Evolutionary conservation across 2,888 invertebrate genomes (phyloP).

Genomic region (Conistra vaccinii): DNA sequence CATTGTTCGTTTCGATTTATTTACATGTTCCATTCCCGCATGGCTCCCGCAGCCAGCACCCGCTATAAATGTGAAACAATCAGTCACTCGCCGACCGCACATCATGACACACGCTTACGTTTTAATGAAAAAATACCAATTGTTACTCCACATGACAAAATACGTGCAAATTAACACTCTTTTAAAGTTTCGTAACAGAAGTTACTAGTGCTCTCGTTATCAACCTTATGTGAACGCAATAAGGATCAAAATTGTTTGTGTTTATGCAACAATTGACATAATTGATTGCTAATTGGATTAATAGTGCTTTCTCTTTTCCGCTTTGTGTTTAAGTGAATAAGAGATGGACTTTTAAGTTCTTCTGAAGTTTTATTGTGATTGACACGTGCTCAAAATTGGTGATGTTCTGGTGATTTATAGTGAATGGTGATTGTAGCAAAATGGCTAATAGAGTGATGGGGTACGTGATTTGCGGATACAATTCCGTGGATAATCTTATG

Average conservation of each 20-base stretch:
- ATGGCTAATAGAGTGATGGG: conserved; percentile 90
- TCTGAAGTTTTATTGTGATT: conserved; percentile 20
- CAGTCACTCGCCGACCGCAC: conserved; percentile 66
- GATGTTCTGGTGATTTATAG: conserved; percentile 66
- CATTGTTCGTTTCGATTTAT: conserved; percentile 63
- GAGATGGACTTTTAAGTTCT: conserved; percentile 44
- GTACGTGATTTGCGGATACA: conserved; percentile 91
- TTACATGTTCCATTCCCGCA: conserved; percentile 66
- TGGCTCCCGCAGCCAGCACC: conserved; percentile 64
- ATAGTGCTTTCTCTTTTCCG: conserved; percentile 66
- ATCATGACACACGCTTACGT: conserved; percentile 67
- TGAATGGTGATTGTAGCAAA: conserved; percentile 62
- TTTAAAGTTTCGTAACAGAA: conserved; percentile 48
- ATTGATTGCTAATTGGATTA: conserved; percentile 64
- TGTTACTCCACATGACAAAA: conserved; percentile 59
- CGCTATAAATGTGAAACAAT: conserved; percentile 58
- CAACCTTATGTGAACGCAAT: conserved; percentile 55
- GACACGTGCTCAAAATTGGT: conserved; percentile 47
- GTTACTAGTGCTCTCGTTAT: conserved; percentile 33
- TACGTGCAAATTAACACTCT: conserved; percentile 55
- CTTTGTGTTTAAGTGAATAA: conserved; percentile 57
- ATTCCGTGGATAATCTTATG: conserved; percentile 90
- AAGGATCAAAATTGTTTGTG: conserved; percentile 61
- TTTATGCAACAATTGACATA: conserved; percentile 57
- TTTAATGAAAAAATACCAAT: conserved; percentile 60